Conservation (phyloP, 2,888 invertebrate genomes). For the Pasiphila rectangulata region DNA sequence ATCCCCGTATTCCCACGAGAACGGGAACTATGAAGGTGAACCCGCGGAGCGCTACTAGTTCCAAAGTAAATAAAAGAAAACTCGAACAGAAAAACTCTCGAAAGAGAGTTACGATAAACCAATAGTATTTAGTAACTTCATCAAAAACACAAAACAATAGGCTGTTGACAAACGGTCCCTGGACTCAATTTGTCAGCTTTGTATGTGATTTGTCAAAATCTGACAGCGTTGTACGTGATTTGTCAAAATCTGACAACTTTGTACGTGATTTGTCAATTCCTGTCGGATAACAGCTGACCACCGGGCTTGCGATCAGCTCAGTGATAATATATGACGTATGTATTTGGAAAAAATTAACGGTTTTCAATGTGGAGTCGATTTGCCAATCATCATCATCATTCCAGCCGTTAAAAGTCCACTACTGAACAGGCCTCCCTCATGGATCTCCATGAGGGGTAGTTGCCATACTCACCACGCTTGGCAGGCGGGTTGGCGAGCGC, state of each 20-base stretch:
- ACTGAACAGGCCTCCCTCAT: too few species aligned
- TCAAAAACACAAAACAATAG: conserved; percentile 36
- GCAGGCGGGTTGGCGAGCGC: too few species aligned
- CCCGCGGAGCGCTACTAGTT: too few species aligned
- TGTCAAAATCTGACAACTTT: conserved; percentile 56
- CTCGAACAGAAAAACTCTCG: not conserved
- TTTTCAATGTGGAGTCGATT: not conserved
- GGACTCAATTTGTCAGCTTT: conserved; percentile 49
- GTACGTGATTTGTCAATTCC: conserved; percentile 60
- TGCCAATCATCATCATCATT: too few species aligned
- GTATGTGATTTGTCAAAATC: conserved; percentile 60
- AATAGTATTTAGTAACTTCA: conserved; percentile 5
- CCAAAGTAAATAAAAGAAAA: not conserved
- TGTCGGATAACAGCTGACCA: conserved; percentile 46
- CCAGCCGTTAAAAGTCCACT: too few species aligned
- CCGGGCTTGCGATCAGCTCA: conserved; percentile 34
- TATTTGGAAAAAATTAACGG: not conserved
- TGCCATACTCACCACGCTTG: too few species aligned
- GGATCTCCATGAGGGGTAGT: too few species aligned
- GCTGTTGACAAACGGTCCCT: conserved; percentile 41
- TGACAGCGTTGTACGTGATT: conserved; percentile 49
- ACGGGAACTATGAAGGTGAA: too few species aligned
- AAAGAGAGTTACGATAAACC: not conserved
- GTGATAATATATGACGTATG: not conserved
- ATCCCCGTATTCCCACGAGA: too few species aligned